phyloP scores from a whole-genome alignment of 2,113 vertebrate genomes.

The Ictalurus punctatus region DNA sequence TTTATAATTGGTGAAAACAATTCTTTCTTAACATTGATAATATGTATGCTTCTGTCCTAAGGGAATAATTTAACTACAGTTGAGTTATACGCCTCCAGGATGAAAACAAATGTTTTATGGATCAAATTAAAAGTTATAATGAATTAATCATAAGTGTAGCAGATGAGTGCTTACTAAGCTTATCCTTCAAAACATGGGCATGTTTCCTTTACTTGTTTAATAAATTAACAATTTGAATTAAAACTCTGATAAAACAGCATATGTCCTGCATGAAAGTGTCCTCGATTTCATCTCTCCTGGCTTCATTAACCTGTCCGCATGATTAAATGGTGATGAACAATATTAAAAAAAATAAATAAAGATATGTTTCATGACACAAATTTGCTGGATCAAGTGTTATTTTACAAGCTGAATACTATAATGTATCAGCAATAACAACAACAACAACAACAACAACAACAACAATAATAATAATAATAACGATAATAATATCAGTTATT shows the following conservation, averaged over 20 bases:
- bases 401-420: neutral
- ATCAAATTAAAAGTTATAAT: neutral
- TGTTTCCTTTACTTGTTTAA: neutral
- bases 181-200: neutral
- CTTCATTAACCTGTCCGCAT: neutral
- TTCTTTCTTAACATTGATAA: neutral
- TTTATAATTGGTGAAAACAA: neutral
- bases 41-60: neutral
- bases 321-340: neutral
- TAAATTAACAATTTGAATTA: neutral
- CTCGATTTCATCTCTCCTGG: neutral
- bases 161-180: neutral
- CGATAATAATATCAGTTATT: neutral
- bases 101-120: neutral
- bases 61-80: neutral
- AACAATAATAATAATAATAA: too few species aligned
- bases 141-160: neutral
- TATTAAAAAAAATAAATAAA: neutral
- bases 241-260: neutral
- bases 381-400: neutral
- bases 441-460: too few species aligned
- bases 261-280: neutral
- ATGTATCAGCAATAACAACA: neutral
- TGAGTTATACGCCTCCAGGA: neutral
- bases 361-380: neutral